Evolutionary conservation across 2,797 vertebrate genomes (phyloP).

Genomic region (Channa striata): DNA sequence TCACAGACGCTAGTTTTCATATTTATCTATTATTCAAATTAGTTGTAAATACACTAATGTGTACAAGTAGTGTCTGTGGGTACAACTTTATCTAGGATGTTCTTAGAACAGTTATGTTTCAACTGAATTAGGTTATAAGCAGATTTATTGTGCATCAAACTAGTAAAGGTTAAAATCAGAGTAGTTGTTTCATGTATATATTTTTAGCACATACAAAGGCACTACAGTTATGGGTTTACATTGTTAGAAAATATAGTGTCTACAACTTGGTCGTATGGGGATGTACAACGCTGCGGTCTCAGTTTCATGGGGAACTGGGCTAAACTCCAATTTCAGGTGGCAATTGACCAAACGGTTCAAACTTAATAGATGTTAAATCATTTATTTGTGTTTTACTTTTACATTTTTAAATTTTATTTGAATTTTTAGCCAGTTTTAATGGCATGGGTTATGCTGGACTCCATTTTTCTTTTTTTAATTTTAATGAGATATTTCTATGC

Average conservation of each 20-base stretch:
- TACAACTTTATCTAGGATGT: background rate
- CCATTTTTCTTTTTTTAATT: slow-evolving; percentile 3
- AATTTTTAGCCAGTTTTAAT: background rate
- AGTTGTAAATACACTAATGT: slow-evolving; percentile 7
- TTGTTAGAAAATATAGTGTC: background rate
- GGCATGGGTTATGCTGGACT: background rate
- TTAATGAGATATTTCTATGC: background rate
- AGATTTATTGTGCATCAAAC: background rate
- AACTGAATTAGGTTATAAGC: background rate
- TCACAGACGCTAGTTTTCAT: slow-evolving; percentile 24
- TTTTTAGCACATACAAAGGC: slow-evolving; percentile 4
- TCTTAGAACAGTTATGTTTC: background rate
- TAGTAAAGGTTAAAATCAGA: background rate
- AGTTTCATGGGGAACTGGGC: background rate
- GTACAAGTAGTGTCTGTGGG: background rate
- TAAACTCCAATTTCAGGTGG: background rate
- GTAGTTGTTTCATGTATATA: background rate
- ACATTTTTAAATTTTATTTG: background rate
- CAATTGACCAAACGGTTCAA: background rate
- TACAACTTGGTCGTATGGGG: background rate
- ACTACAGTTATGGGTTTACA: slow-evolving; percentile 27
- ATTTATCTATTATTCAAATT: slow-evolving; percentile 57
- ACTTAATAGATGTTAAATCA: rapidly evolving
- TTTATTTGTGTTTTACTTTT: background rate
- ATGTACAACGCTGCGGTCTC: background rate